Evolutionary conservation across 2,888 invertebrate genomes (phyloP), one percentile per base, ranked within the genome.

Genomic region (Barypeithes pellucidus): DNA sequence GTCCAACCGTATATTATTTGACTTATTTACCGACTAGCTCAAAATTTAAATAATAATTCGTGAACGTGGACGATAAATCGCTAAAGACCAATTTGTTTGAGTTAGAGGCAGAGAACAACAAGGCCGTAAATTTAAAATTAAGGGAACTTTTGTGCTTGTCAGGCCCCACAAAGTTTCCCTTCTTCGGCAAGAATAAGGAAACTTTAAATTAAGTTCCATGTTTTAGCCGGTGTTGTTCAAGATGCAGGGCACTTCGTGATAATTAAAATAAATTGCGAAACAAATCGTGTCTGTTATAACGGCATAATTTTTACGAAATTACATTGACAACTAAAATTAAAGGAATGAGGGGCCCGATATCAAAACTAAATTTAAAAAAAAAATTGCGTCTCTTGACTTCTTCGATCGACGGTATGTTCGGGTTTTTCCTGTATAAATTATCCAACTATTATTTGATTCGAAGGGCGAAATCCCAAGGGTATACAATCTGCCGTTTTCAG

Each of bases 51-150:
- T 3, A 24, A 3, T 22, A n/a, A 12, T 22, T 50, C n/a, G 11
- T 8, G 2, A 24, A 20, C 22, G 22, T 9, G n/a, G 62, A 16
- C 45, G 29, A 62, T 62, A 62, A 62, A 62, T 62, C 29, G 62
- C 29, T 1, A 62, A 14, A 45, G 22, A 7, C 45, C 47, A 62
- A 62, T 62, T 62, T 45, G 47, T 62, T 22, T 29, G 62, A 62
- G 45, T 62, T 45, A 33, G 47, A 24, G 45, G 14, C 29, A 65
- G 52, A 50, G 52, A 50, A 65, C 65, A 63, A 63, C 63, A 63
- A 50, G 63, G 20, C 52, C 65, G 52, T 65, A 65, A 65, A 65
- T 65, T 65, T 65, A n/a, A 65, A 65, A 65, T 65, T 65, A 50
- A 65, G 65, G 20, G 20, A 65, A 65, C 50, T 65, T 65, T 65